Evolutionary conservation across 1,140 invertebrate genomes (phyloP).

Genomic region (Drosophila aff.): DNA sequence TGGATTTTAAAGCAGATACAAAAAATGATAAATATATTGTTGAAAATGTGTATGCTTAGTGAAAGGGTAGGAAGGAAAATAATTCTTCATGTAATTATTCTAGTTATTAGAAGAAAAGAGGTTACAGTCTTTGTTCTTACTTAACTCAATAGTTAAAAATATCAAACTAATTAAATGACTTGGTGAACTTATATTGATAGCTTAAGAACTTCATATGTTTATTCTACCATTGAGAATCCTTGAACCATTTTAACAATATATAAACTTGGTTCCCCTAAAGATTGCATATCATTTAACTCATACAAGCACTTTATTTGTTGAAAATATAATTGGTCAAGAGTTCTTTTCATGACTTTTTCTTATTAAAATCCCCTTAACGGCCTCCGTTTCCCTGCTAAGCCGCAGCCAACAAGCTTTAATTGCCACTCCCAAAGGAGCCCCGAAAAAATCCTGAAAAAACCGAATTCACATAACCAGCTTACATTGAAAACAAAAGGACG

Average conservation of each 20-base stretch:
- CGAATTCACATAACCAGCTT: conserved; percentile 3
- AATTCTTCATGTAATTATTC: background rate
- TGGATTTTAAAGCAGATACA: fast-evolving
- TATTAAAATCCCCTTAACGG: background rate
- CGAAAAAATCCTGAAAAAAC: conserved; percentile 12
- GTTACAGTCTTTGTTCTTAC: background rate
- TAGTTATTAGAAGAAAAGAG: background rate
- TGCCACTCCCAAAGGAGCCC: conserved; percentile 44
- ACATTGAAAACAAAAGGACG: conserved; percentile 2
- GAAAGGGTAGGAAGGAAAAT: background rate
- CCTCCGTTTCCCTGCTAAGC: conserved; percentile 2
- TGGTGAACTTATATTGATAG: background rate
- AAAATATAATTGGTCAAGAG: background rate
- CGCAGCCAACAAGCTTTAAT: conserved; percentile 57
- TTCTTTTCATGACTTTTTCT: background rate
- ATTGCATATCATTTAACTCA: background rate
- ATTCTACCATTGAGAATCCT: too few species aligned
- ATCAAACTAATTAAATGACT: background rate
- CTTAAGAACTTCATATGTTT: background rate
- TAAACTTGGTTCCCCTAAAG: background rate
- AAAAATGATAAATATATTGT: background rate
- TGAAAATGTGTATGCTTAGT: too few species aligned
- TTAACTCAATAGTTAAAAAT: background rate
- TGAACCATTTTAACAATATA: background rate
- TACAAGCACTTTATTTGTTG: fast-evolving